Percentiles rank a stretch among this genome's conserved stretches.
phyloP scores from a whole-genome alignment of 1,140 invertebrate genomes.

The Brachionus calyciflorus region DNA sequence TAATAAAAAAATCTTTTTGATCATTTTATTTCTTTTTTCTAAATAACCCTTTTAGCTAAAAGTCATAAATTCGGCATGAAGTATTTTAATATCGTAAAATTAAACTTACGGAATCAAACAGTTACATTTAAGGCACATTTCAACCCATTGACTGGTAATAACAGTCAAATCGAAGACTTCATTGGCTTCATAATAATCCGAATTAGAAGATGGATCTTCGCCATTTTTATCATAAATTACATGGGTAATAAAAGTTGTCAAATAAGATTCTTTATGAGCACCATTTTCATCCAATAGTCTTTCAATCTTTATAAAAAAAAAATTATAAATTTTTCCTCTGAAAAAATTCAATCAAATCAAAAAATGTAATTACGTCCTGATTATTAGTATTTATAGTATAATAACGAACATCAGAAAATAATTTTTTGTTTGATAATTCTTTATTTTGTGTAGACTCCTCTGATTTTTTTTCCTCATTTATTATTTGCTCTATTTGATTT shows the following conservation, averaged over 20 bases:
- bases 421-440: background rate
- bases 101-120: slow-evolving; percentile 21
- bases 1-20: no score
- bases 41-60: background rate
- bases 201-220: slow-evolving; percentile 30
- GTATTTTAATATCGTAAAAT: no score
- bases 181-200: slow-evolving; percentile 19
- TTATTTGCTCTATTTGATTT: no score
- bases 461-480: no score
- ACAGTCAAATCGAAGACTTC: slow-evolving; percentile 6
- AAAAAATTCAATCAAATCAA: background rate
- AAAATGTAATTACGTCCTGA: background rate
- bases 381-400: background rate
- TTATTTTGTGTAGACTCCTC: no score
- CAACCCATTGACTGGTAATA: slow-evolving; percentile 16
- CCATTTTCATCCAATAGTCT: slow-evolving; percentile 22
- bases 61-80: no score
- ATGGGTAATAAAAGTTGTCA: slow-evolving; percentile 29
- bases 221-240: slow-evolving; percentile 17
- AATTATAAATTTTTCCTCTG: background rate
- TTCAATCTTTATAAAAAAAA: background rate
- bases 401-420: slow-evolving; percentile 8
- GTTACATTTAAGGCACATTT: background rate
- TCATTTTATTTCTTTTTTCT: no score
- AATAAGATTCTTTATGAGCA: slow-evolving; percentile 29